Conservation (phyloP, 2,888 invertebrate species). For the Monochamus alternatus region DNA sequence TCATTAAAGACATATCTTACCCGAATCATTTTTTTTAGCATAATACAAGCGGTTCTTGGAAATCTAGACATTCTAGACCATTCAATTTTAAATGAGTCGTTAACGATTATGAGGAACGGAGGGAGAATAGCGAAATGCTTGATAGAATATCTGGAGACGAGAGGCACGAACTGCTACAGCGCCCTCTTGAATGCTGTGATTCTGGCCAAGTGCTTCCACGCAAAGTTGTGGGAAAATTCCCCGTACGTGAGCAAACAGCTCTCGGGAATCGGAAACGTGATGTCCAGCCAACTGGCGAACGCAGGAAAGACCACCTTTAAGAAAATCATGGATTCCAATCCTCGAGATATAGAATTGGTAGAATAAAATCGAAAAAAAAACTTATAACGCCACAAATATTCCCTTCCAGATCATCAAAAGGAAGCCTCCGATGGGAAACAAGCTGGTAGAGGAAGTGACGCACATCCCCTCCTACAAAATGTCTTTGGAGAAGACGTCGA, state of each 20-base stretch:
- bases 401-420: constrained; percentile 79
- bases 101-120: constrained; percentile 79
- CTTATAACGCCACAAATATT: not conserved
- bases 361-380: too few species aligned
- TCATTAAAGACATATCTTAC: not conserved
- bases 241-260: constrained; percentile 80
- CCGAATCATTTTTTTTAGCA: constrained; percentile 69
- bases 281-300: constrained; percentile 77
- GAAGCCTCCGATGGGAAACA: constrained; percentile 82
- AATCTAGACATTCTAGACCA: constrained; percentile 80
- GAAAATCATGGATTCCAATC: constrained; percentile 78
- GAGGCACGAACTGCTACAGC: constrained; percentile 67
- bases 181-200: constrained; percentile 76
- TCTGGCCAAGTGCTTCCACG: constrained; percentile 79
- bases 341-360: constrained; percentile 83
- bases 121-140: constrained; percentile 81
- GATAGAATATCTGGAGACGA: constrained; percentile 74
- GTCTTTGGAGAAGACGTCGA: constrained; percentile 61
- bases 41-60: constrained; percentile 84
- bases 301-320: constrained; percentile 80
- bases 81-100: constrained; percentile 80
- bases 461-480: constrained; percentile 78
- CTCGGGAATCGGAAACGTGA: constrained; percentile 79
- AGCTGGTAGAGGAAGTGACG: constrained; percentile 76
- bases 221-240: constrained; percentile 85